These are phyloP conservation scores for Albula glossodonta DNA, from an alignment of 2,113 vertebrate species.

Conservation along the genomic window DNA sequence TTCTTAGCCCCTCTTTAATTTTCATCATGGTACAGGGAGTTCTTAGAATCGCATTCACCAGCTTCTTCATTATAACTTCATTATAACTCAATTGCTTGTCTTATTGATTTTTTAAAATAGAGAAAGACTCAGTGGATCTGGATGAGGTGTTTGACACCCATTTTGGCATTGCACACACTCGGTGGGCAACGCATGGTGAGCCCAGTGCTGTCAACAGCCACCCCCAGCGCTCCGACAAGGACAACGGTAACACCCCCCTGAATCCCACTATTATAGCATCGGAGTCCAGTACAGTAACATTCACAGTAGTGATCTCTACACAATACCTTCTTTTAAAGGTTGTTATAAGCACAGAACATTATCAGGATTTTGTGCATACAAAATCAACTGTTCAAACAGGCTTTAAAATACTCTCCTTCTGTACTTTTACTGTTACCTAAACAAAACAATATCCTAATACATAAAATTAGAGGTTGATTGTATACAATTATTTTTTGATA, in stretches of 20 bases:
- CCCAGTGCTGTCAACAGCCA: conserved; percentile 90
- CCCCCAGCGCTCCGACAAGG: conserved; percentile 91
- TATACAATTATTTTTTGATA: no score
- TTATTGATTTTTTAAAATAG: conserved; percentile 56
- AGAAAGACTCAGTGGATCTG: conserved; percentile 83
- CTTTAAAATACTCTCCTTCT: no score
- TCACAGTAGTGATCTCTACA: no score
- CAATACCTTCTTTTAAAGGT: no score
- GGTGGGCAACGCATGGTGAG: conserved; percentile 93
- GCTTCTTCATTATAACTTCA: neutral
- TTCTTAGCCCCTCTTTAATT: no score
- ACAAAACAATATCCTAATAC: no score
- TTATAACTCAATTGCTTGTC: conserved; percentile 1
- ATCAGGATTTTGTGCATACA: no score
- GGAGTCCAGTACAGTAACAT: neutral
- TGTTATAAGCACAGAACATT: no score
- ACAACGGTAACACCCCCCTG: conserved; percentile 74
- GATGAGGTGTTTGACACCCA: conserved; percentile 84
- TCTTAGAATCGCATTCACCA: neutral
- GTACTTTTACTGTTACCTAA: no score
- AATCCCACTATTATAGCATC: neutral
- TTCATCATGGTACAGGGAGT: no score
- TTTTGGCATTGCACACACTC: conserved; percentile 93
- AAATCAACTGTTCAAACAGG: no score
- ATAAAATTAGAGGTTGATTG: no score